phyloP scores from a whole-genome alignment of 1,140 invertebrate species.

The Tetramorium alpestre region DNA sequence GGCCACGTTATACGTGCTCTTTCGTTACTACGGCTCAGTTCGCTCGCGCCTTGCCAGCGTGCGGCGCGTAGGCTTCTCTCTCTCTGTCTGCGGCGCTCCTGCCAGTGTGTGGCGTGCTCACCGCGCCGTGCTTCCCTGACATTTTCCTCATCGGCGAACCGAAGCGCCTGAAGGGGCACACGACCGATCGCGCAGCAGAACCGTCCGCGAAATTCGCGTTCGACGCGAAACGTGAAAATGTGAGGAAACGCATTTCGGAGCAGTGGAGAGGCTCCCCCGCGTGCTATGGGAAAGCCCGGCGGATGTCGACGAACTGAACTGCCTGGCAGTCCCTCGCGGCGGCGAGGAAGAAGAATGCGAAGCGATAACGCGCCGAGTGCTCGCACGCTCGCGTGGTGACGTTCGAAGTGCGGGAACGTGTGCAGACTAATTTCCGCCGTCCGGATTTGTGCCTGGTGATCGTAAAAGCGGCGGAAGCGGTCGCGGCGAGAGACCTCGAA shows the following conservation, averaged over 20 bases:
- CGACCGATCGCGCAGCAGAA: conserved; percentile 1
- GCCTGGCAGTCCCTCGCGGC: neutral
- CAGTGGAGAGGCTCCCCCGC: neutral
- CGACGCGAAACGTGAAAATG: conserved; percentile 14
- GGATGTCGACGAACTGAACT: neutral
- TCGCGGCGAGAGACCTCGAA: neutral
- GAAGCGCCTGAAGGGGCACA: neutral
- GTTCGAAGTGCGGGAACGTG: neutral
- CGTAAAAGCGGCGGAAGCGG: too few relatives aligned
- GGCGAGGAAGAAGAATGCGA: conserved; percentile 13
- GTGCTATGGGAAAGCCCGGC: neutral
- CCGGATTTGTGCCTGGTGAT: too few relatives aligned
- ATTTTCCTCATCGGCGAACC: conserved; percentile 57
- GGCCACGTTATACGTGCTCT: conserved; percentile 71
- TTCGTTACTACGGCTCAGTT: conserved; percentile 78
- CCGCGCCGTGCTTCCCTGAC: conserved; percentile 69
- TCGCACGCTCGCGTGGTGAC: neutral
- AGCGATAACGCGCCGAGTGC: neutral
- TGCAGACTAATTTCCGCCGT: neutral
- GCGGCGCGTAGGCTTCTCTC: conserved; percentile 74
- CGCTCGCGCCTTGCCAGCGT: conserved; percentile 80
- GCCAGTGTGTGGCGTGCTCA: neutral
- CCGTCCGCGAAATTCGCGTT: conserved; percentile 9
- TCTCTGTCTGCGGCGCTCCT: conserved; percentile 26
- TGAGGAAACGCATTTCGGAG: neutral